Evolutionary conservation across 2,888 invertebrate species (phyloP).

Genomic region (Lydus trimaculatus): DNA sequence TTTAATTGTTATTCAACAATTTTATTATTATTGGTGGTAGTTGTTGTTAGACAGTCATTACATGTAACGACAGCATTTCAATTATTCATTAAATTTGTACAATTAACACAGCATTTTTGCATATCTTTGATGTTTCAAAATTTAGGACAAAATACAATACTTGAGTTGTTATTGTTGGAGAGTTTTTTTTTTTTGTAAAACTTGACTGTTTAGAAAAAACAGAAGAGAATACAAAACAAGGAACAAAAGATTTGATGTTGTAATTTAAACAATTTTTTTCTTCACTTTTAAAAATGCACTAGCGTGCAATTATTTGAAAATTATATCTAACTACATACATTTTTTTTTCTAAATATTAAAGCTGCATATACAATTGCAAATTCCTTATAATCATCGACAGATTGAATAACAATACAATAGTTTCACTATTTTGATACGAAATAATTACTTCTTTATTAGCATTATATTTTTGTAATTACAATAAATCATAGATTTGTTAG

Average conservation of each 20-base stretch:
- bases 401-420: conserved; percentile 7
- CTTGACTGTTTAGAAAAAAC: not conserved
- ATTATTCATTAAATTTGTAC: conserved; percentile 1
- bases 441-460: not conserved
- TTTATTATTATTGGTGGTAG: not conserved
- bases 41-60: not conserved
- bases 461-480: not conserved
- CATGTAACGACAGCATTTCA: not conserved
- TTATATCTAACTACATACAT: not conserved
- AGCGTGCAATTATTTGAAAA: conserved; percentile 7
- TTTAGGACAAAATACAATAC: not conserved
- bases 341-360: not conserved
- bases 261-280: not conserved
- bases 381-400: not conserved
- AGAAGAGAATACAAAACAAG: not conserved
- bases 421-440: not conserved
- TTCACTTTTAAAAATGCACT: not conserved
- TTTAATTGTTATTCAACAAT: not conserved
- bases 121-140: not conserved
- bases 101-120: not conserved
- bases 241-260: conserved; percentile 1
- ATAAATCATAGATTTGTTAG: not conserved
- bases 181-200: not conserved
- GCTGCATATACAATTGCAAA: not conserved
- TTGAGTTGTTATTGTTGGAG: not conserved